These are phyloP conservation scores for Callinectes sapidus DNA, from an alignment of 2,888 invertebrate genomes.

Conservation along the genomic window DNA sequence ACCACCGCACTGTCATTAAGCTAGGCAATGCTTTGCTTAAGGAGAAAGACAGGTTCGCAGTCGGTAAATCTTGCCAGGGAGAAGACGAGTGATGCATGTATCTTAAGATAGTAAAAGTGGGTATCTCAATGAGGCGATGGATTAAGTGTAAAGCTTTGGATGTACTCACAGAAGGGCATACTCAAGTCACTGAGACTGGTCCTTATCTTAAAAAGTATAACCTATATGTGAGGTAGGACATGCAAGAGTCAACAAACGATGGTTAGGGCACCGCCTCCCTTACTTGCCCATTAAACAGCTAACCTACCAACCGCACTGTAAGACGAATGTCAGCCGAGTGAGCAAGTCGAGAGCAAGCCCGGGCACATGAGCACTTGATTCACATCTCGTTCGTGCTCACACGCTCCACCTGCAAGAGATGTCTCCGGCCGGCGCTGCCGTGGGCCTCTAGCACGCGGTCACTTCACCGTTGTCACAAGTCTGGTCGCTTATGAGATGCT, in stretches of 20 bases:
- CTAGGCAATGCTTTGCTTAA: slow-evolving; percentile 61
- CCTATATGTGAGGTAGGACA: slow-evolving; percentile 67
- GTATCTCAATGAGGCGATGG: slow-evolving; percentile 63
- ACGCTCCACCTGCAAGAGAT: slow-evolving; percentile 62
- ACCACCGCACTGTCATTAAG: slow-evolving; percentile 68
- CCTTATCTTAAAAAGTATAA: slow-evolving; percentile 56
- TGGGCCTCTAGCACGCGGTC: slow-evolving; percentile 63
- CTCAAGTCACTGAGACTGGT: slow-evolving; percentile 55
- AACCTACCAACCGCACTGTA: slow-evolving; percentile 64
- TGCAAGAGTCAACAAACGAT: slow-evolving; percentile 64
- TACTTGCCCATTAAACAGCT: slow-evolving; percentile 60
- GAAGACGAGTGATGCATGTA: slow-evolving; percentile 55
- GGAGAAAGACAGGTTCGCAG: slow-evolving; percentile 62
- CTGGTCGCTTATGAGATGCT: slow-evolving; percentile 65
- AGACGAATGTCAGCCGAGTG: slow-evolving; percentile 48
- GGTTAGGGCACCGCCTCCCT: slow-evolving; percentile 70
- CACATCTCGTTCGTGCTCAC: slow-evolving; percentile 53
- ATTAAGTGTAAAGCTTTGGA: slow-evolving; percentile 65
- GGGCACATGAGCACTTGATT: slow-evolving; percentile 40
- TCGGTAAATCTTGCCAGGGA: slow-evolving; percentile 62
- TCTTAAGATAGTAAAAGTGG: slow-evolving; percentile 46
- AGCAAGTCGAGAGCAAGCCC: slow-evolving; percentile 36
- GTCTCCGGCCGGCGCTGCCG: slow-evolving; percentile 60
- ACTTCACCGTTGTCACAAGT: slow-evolving; percentile 65
- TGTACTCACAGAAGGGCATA: slow-evolving; percentile 58